Conservation (phyloP, 2,113 vertebrate species). For the Ancistrus triradiatus region DNA sequence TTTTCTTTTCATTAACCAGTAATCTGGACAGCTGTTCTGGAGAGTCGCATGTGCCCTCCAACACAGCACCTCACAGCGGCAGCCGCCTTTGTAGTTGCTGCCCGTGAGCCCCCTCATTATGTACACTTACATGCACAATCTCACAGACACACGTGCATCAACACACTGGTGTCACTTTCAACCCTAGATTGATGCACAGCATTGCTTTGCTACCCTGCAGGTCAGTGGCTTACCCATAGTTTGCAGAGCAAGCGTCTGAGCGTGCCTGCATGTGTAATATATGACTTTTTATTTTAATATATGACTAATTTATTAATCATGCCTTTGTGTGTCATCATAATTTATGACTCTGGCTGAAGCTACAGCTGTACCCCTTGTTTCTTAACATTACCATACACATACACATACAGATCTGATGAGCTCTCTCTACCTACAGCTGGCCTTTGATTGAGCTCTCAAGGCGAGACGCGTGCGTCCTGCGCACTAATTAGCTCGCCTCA, state of each 20-base stretch:
- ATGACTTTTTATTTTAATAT: slow-evolving; percentile 47
- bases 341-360: slow-evolving; percentile 59
- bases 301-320: slow-evolving; percentile 53
- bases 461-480: slow-evolving; percentile 56
- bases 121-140: slow-evolving; percentile 35
- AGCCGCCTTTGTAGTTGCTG: slow-evolving; percentile 34
- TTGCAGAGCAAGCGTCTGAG: slow-evolving; percentile 4
- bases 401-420: slow-evolving; percentile 28
- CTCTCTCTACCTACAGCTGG: slow-evolving; percentile 64
- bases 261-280: slow-evolving; percentile 19
- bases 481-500: slow-evolving; percentile 62
- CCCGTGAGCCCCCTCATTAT: slow-evolving; percentile 49
- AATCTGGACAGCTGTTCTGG: slow-evolving; percentile 71
- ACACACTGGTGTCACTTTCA: slow-evolving; percentile 49
- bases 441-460: slow-evolving; percentile 63
- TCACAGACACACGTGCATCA: slow-evolving; percentile 8
- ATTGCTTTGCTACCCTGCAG: slow-evolving; percentile 30
- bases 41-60: slow-evolving; percentile 38
- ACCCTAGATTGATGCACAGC: slow-evolving; percentile 31
- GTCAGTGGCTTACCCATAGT: not conserved
- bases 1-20: slow-evolving; percentile 62
- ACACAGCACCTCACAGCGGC: slow-evolving; percentile 39
- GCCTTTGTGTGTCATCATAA: slow-evolving; percentile 54
- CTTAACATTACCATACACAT: slow-evolving; percentile 22
- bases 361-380: slow-evolving; percentile 64